Percentiles rank a stretch among this genome's conserved stretches.
These are phyloP conservation scores for Ectemnius cavifrons DNA, from an alignment of 2,888 invertebrate genomes.

Conservation along the genomic window DNA sequence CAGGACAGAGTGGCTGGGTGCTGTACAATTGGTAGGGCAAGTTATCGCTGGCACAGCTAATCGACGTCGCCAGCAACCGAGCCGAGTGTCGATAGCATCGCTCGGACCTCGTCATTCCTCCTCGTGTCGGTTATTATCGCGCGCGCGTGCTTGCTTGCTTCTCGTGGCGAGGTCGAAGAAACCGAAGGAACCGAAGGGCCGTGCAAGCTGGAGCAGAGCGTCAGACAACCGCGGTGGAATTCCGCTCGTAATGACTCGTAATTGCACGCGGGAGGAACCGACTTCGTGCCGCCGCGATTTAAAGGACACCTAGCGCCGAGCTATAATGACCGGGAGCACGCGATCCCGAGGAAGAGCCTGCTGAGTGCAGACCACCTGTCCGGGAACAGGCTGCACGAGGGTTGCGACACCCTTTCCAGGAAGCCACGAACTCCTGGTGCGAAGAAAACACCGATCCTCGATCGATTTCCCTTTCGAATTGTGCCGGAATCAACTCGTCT, in stretches of 20 bases:
- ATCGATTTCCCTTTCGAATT: too few species aligned
- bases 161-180: background rate
- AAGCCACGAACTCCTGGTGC: background rate
- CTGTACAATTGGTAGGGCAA: too few species aligned
- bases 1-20: too few species aligned
- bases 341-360: constrained; percentile 54
- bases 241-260: constrained; percentile 62
- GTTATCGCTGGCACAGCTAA: background rate
- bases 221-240: constrained; percentile 49
- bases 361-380: constrained; percentile 38
- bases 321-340: constrained; percentile 63
- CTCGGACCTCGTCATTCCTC: background rate
- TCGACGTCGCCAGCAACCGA: constrained; percentile 15
- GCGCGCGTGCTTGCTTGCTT: constrained; percentile 12
- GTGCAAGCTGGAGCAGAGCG: constrained; percentile 21
- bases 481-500: too few species aligned
- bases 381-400: constrained; percentile 32
- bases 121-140: constrained; percentile 18
- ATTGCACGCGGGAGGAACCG: constrained; percentile 59
- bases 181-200: background rate
- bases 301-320: constrained; percentile 59
- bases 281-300: constrained; percentile 62
- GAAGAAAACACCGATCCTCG: too few species aligned
- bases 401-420: constrained; percentile 20
- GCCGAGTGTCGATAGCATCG: constrained; percentile 10